Percentiles rank a stretch among this genome's conserved stretches.
These are phyloP conservation scores for Sakesphorus luctuosus DNA, from an alignment of 2,113 vertebrate genomes.

Conservation along the genomic window DNA sequence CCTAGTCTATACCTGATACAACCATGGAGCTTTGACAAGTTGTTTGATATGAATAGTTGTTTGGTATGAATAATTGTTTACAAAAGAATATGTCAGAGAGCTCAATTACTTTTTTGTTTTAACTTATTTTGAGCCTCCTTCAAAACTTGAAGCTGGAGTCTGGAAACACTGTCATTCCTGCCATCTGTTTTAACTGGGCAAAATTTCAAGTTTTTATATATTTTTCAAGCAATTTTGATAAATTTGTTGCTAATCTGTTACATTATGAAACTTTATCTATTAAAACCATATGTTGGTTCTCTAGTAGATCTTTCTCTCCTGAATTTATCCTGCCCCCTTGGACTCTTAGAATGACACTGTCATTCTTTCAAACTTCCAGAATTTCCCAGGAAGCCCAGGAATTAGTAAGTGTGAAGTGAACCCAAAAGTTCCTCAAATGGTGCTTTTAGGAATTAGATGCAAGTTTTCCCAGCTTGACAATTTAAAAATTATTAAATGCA, in stretches of 20 bases:
- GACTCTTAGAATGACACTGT: background rate
- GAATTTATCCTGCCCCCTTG: background rate
- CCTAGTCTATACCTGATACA: background rate
- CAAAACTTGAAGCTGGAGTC: slow-evolving; percentile 16
- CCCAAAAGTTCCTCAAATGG: background rate
- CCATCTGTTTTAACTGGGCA: slow-evolving; percentile 54
- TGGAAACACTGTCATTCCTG: slow-evolving; percentile 20
- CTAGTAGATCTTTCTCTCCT: background rate
- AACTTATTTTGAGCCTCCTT: slow-evolving; percentile 11
- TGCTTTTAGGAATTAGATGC: background rate
- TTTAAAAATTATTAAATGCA: background rate
- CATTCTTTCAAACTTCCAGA: background rate
- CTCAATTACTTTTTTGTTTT: slow-evolving; percentile 31
- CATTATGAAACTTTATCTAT: background rate
- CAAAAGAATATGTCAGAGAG: background rate
- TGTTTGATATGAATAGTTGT: background rate
- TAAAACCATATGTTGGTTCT: background rate
- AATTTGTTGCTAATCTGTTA: slow-evolving; percentile 1
- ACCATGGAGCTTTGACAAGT: background rate
- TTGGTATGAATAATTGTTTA: slow-evolving; percentile 25
- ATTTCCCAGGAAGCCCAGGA: background rate
- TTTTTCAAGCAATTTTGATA: slow-evolving; percentile 25
- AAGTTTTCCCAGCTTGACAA: background rate
- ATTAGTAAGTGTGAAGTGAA: background rate
- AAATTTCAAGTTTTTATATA: background rate